Evolutionary conservation across 2,797 vertebrate genomes (phyloP).

Genomic region (Sarcophilus harrisii): DNA sequence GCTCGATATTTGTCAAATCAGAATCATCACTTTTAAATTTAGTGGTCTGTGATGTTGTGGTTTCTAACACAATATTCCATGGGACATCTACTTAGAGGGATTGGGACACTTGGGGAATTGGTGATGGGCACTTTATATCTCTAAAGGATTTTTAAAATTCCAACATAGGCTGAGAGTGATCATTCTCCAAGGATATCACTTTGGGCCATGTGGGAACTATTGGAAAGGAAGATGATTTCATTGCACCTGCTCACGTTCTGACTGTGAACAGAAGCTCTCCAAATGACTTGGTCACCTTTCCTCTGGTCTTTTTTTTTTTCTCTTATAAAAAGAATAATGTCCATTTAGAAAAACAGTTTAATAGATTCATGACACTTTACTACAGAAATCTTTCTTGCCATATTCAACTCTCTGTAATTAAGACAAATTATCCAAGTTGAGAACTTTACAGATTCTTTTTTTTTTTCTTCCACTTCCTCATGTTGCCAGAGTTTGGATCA

Average conservation of each 20-base stretch:
- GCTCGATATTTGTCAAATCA: slow-evolving; percentile 5
- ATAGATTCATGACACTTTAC: not conserved
- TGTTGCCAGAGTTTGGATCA: not conserved
- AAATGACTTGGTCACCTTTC: not conserved
- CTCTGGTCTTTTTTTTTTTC: slow-evolving; percentile 24
- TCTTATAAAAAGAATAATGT: slow-evolving; percentile 21
- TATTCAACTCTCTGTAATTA: not conserved
- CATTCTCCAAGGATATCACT: not conserved
- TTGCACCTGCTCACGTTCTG: not conserved
- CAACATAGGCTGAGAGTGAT: not conserved
- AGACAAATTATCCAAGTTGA: not conserved
- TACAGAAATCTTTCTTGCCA: not conserved
- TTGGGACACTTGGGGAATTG: slow-evolving; percentile 15
- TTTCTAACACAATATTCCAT: not conserved
- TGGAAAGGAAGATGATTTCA: not conserved
- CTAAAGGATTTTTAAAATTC: not conserved
- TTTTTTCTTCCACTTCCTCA: not conserved
- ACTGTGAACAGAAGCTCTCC: not conserved
- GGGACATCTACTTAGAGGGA: slow-evolving; percentile 8
- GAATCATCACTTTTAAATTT: not conserved
- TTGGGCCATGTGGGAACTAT: not conserved
- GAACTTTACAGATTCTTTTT: not conserved
- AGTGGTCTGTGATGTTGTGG: not conserved
- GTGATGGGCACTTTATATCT: slow-evolving; percentile 21
- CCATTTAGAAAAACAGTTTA: not conserved